Evolutionary conservation across 92 coral and sea anemone species (phyloP).

Genomic region (Micromussa lordhowensis): DNA sequence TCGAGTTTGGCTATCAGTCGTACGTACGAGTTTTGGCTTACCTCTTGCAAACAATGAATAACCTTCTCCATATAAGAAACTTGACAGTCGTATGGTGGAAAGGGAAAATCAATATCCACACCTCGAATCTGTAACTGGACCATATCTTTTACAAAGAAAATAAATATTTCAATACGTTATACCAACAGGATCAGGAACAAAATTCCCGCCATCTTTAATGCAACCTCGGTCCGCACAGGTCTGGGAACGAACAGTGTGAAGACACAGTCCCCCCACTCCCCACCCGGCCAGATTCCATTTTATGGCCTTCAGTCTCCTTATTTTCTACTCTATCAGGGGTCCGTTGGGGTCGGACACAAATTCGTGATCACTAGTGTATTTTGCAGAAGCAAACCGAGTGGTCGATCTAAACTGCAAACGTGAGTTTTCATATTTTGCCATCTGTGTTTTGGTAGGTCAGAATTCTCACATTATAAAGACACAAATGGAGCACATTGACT

Average conservation of each 20-base stretch:
- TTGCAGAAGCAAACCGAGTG: neutral
- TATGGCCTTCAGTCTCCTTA: neutral
- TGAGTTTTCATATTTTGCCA: neutral
- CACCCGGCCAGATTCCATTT: neutral
- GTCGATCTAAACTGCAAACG: neutral
- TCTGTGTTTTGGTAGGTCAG: neutral
- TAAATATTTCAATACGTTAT: neutral
- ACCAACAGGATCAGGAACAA: neutral
- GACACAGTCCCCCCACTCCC: neutral
- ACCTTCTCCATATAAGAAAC: slow-evolving; percentile 91
- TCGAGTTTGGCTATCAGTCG: too few relatives aligned
- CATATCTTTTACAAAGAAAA: slow-evolving; percentile 37
- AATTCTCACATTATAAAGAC: too few relatives aligned
- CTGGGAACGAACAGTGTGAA: too few relatives aligned
- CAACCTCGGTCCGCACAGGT: neutral
- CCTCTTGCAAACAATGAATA: slow-evolving; percentile 92
- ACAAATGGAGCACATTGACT: too few relatives aligned
- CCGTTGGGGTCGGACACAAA: too few relatives aligned
- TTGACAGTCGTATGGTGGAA: slow-evolving; percentile 95
- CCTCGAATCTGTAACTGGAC: slow-evolving; percentile 74
- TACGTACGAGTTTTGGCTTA: slow-evolving; percentile 9
- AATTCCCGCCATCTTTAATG: slow-evolving; percentile 62
- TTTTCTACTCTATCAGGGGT: too few relatives aligned
- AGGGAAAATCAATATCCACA: slow-evolving; percentile 89
- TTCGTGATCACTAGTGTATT: too few relatives aligned